Evolutionary conservation across 2,888 invertebrate species (phyloP).

Genomic region (Stramonita haemastoma): DNA sequence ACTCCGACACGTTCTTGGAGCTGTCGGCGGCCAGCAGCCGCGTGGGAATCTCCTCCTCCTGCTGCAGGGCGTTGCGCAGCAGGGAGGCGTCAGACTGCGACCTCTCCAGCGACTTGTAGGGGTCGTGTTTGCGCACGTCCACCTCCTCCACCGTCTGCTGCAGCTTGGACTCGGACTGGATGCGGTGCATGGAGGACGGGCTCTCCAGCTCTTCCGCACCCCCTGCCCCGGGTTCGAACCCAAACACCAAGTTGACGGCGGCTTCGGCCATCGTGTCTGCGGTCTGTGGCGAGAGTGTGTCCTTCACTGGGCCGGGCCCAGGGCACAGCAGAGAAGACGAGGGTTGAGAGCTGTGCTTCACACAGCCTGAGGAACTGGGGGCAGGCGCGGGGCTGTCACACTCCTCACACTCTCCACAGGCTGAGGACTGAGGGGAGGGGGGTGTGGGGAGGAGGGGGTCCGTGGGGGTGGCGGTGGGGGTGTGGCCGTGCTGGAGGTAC

Average conservation of each 20-base stretch:
- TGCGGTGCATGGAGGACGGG: slow-evolving; percentile 42
- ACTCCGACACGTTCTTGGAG: slow-evolving; percentile 70
- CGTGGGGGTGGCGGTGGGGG: background rate
- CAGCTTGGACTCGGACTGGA: slow-evolving; percentile 38
- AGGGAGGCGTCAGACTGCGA: slow-evolving; percentile 73
- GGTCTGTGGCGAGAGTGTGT: background rate
- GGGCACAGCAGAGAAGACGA: background rate
- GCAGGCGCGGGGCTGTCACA: background rate
- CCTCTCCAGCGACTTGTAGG: slow-evolving; percentile 68
- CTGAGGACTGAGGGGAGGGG: background rate
- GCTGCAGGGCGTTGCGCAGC: slow-evolving; percentile 43
- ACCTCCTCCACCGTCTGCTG: background rate
- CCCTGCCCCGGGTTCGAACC: slow-evolving; percentile 15
- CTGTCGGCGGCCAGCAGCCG: slow-evolving; percentile 40
- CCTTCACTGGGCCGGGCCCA: background rate
- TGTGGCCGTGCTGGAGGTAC: background rate
- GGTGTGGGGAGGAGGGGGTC: background rate
- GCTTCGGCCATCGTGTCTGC: slow-evolving; percentile 21
- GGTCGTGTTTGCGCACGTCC: slow-evolving; percentile 50
- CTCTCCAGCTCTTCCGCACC: slow-evolving; percentile 40
- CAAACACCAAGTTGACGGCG: background rate
- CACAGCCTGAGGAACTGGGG: background rate
- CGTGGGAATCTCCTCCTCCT: slow-evolving; percentile 8
- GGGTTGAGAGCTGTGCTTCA: background rate
- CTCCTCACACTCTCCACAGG: background rate